phyloP scores from a whole-genome alignment of 2,797 vertebrate species.

The Tadarida brasiliensis region DNA sequence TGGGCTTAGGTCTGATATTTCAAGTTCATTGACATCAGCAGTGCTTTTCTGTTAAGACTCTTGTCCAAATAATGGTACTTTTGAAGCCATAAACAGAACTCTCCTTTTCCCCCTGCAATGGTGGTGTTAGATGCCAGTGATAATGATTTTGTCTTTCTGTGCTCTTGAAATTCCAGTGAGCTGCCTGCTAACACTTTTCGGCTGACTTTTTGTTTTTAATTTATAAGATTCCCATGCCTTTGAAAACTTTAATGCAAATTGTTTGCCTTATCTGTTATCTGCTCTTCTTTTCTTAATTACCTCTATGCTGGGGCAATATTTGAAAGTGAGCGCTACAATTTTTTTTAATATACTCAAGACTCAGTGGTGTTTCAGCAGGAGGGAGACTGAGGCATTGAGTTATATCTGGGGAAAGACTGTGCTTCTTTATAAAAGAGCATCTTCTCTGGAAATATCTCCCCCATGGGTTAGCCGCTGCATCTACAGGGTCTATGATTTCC shows the following conservation, averaged over 20 bases:
- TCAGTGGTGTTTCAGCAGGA: not conserved
- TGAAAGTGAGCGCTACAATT: not conserved
- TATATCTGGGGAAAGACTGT: not conserved
- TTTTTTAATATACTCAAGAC: not conserved
- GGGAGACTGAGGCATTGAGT: not conserved
- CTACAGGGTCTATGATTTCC: not conserved
- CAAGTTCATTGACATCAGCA: not conserved
- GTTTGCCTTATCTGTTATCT: not conserved
- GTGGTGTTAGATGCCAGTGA: not conserved
- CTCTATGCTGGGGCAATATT: not conserved
- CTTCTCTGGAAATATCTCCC: not conserved
- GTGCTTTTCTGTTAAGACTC: not conserved
- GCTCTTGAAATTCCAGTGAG: not conserved
- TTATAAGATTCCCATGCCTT: not conserved
- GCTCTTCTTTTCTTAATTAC: not conserved
- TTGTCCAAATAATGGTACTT: not conserved
- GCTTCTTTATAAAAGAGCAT: not conserved
- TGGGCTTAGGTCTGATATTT: not conserved
- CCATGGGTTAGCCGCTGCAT: not conserved
- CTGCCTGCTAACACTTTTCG: not conserved
- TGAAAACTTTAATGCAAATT: not conserved
- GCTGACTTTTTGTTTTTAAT: not conserved
- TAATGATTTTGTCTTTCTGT: conserved; percentile 9
- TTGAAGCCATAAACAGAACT: not conserved
- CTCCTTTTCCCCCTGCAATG: not conserved